Evolutionary conservation across 2,888 invertebrate species (phyloP), one percentile per base, ranked within the genome.

Genomic region (Hydropsyche betteni): DNA sequence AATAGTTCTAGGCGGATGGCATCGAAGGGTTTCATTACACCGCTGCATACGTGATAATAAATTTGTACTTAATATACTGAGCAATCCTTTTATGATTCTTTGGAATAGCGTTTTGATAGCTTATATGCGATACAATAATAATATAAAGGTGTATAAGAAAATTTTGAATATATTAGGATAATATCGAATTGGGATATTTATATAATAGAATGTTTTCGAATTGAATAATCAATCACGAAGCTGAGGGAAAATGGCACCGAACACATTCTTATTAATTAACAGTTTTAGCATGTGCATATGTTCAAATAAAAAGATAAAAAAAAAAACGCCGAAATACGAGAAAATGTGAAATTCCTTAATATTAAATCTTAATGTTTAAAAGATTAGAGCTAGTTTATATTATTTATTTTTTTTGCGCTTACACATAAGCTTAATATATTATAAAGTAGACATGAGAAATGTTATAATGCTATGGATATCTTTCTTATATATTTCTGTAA

Each of bases 31-130:
- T 2, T 2, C 1, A 44, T 16, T 3, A 58, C 58, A 16, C 24
- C 58, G 16, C 58, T 58, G 24, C 58, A 58, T 16, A 58, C 8
- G 24, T 16, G 24, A 58, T 8, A 58, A n/a, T 58, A 24, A 58
- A 24, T 70, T 53, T 70, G 70, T 70, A 70, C 70, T 70, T 69
- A 12, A 8, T 14, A 53, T 52, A 70, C 53, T 70, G 70, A 70
- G 70, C 70, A 70, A 70, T 53, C 38, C 38, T 36, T 68, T n/a
- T 36, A 68, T 16, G 58, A 68, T 70, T 70, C 70, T 70, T 52
- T 70, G 70, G 70, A 70, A 70, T 70, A 70, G 44, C 69, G 50
- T 69, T 38, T n/a, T 69, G 38, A 44, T 16, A 44, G 44, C 44
- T 44, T 44, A 44, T 61, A 24, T 44, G 44, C 44, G 10, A 44